Conservation (phyloP, 2,113 vertebrate species). For the Psilopsiagon aymara region DNA sequence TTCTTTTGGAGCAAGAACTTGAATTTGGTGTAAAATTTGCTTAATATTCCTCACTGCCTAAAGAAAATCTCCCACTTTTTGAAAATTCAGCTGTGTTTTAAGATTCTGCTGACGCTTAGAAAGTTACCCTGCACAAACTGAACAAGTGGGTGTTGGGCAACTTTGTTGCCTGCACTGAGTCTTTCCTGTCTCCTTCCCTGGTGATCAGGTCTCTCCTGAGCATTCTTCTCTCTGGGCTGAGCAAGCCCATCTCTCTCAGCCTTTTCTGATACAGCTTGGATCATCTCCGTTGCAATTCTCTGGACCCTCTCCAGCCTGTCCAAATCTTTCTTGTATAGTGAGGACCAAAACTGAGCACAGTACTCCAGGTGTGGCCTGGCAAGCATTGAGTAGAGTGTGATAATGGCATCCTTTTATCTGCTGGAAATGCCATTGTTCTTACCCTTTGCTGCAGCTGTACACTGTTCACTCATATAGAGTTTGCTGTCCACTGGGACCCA, state of each 20-base stretch:
- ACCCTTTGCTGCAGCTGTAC: neutral
- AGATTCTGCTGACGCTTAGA: neutral
- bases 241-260: neutral
- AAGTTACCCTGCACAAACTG: accelerated
- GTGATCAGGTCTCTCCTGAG: neutral
- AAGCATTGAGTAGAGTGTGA: neutral
- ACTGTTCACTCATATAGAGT: neutral
- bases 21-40: neutral
- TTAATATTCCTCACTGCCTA: neutral
- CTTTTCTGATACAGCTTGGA: neutral
- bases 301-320: neutral
- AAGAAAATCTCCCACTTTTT: neutral
- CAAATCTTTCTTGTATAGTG: neutral
- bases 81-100: neutral
- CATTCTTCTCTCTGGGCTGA: neutral
- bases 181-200: neutral
- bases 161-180: neutral
- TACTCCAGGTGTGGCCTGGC: neutral
- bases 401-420: neutral
- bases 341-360: neutral
- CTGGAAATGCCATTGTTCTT: neutral
- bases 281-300: neutral
- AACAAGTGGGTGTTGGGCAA: accelerated
- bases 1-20: neutral
- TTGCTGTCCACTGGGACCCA: neutral